A percentile compares a stretch with the other conserved stretches of the same genome.
Evolutionary conservation across 2,113 vertebrate species (phyloP).

Genomic region (Acanthochromis polyacanthus): DNA sequence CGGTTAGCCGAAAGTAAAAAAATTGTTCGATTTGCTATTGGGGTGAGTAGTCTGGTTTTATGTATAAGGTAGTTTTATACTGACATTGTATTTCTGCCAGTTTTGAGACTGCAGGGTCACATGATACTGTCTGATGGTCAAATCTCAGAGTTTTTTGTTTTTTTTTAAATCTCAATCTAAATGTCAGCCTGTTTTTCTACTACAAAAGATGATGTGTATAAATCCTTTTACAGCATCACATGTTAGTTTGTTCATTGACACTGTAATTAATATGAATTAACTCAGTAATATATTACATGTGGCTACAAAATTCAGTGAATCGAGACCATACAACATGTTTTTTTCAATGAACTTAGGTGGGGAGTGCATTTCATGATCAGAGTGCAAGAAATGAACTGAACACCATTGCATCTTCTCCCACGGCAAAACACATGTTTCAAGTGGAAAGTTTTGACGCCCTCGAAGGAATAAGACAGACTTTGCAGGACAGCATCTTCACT

Average conservation of each 20-base stretch:
- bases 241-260: too few species aligned
- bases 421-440: conserved; percentile 70
- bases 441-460: conserved; percentile 85
- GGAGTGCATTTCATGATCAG: fast-evolving
- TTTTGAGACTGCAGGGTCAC: too few species aligned
- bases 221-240: too few species aligned
- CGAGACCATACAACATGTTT: not conserved
- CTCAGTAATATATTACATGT: not conserved
- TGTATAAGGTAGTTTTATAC: not conserved
- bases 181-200: too few species aligned
- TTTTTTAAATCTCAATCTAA: too few species aligned
- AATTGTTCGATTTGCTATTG: conserved; percentile 79
- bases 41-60: conserved; percentile 60
- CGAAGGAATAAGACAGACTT: conserved; percentile 78
- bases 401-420: conserved; percentile 81
- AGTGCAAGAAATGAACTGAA: fast-evolving
- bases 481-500: conserved; percentile 88
- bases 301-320: too few species aligned
- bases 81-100: not conserved
- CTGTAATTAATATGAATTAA: too few species aligned
- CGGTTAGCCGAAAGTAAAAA: not conserved
- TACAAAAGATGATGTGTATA: too few species aligned
- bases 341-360: conserved; percentile 78
- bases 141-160: too few species aligned
- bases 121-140: too few species aligned